Conservation (phyloP, 2,113 vertebrate genomes). For the Prionailurus viverrinus region DNA sequence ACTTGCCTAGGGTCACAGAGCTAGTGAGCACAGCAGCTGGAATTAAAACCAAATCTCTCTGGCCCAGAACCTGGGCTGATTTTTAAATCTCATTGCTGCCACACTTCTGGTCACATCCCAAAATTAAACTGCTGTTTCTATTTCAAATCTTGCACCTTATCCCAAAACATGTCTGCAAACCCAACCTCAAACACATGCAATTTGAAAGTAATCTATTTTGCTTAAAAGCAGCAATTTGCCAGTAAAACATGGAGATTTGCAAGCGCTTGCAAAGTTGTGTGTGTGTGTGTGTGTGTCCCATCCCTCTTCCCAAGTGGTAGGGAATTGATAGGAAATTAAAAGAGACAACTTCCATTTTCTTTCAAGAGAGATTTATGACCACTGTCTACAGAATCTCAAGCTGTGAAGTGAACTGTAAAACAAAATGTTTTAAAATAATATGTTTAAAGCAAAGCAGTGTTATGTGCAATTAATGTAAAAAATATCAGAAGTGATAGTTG, state of each 20-base stretch:
- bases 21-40: background rate
- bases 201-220: conserved; percentile 41
- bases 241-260: background rate
- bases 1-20: background rate
- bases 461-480: conserved; percentile 77
- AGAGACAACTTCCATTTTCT: conserved; percentile 81
- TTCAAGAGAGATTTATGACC: conserved; percentile 81
- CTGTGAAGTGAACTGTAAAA: conserved; percentile 74
- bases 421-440: conserved; percentile 80
- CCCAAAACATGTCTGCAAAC: conserved; percentile 4
- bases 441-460: conserved; percentile 74
- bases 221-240: background rate
- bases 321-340: conserved; percentile 79
- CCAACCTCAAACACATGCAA: background rate
- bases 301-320: conserved; percentile 24
- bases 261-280: conserved; percentile 1
- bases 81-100: conserved; percentile 21
- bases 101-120: background rate
- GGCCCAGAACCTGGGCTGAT: background rate
- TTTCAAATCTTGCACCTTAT: conserved; percentile 40
- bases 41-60: background rate
- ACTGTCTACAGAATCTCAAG: conserved; percentile 75
- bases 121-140: conserved; percentile 58
- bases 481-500: conserved; percentile 78
- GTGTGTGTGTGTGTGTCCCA: background rate